Evolutionary conservation across 2,888 invertebrate genomes (phyloP), one percentile per base, ranked within the genome.

Genomic region (Tholera decimalis): DNA sequence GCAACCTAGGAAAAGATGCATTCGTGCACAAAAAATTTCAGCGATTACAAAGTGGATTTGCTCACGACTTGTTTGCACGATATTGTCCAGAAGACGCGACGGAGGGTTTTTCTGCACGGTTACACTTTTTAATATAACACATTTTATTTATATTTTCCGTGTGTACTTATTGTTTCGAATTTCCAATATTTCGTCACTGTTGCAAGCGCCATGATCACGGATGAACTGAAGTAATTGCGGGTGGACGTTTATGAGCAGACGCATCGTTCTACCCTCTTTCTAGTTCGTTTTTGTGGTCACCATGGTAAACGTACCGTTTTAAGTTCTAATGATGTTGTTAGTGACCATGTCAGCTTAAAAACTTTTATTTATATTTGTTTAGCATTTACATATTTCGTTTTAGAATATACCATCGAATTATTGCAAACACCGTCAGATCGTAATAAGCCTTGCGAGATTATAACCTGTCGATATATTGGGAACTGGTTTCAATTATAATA

Each of bases 91-190:
- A 55, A 43, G 44, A 35, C 18, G 24, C 66, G 46, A 24, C 6
- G 56, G 39, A 72, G 43, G 39, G 49, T 67, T 73, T 73, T 62
- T 67, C 62, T 50, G 49, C 49, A 44, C 61, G 56, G 54, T 62
- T 73, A 73, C 54, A 44, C 44, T 67, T 62, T 59, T 70, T 54
- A 64, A 39, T 57, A 44, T 5, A 56, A 11, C 47, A 54, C 22
- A 53, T 61, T 30, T n/a, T 67, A 60, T 72, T 60, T 60, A 51
- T 53, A 33, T 56, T 56, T 53, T 41, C 26, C n/a, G n/a, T n/a
- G n/a, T n/a, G n/a, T n/a, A n/a, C n/a, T n/a, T n/a, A n/a, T n/a
- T n/a, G n/a, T n/a, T n/a, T n/a, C n/a, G n/a, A n/a, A n/a, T n/a
- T n/a, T n/a, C n/a, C n/a, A n/a, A n/a, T n/a, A n/a, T n/a, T n/a